phyloP scores from a whole-genome alignment of 2,113 vertebrate genomes.

The Anser cygnoides region DNA sequence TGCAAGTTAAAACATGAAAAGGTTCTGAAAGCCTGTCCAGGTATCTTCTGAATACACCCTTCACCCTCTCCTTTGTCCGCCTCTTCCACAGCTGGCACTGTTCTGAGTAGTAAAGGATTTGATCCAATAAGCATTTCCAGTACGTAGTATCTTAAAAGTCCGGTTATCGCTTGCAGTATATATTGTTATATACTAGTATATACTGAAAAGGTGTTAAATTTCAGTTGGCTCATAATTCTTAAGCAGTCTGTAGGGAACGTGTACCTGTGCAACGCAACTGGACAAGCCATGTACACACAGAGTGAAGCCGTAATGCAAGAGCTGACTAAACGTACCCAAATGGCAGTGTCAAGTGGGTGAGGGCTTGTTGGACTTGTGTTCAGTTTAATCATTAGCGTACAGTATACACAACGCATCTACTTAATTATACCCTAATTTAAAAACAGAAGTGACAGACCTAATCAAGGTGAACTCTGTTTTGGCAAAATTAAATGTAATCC shows the following conservation, averaged over 20 bases:
- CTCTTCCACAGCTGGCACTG: not conserved
- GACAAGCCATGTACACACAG: accelerated
- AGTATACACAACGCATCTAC: not conserved
- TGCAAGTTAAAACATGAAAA: not conserved
- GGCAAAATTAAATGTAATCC: not conserved
- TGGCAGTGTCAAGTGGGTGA: not conserved
- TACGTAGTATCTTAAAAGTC: not conserved
- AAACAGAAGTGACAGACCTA: not conserved
- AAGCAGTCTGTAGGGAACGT: not conserved
- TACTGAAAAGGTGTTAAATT: not conserved
- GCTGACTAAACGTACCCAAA: not conserved
- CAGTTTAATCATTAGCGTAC: not conserved
- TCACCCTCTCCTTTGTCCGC: not conserved
- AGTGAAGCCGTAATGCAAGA: not conserved
- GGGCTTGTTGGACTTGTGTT: not conserved
- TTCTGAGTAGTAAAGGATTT: not conserved
- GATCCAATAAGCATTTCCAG: not conserved
- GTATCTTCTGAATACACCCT: not conserved
- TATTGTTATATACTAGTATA: no score
- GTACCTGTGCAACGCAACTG: not conserved
- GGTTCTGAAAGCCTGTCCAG: not conserved
- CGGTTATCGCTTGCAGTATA: not conserved
- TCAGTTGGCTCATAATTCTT: not conserved
- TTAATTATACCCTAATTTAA: not conserved
- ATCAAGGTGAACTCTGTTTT: not conserved